Base-by-base conservation (phyloP, 2,113 vertebrate genomes). In the Epinephelus moara region DNA sequence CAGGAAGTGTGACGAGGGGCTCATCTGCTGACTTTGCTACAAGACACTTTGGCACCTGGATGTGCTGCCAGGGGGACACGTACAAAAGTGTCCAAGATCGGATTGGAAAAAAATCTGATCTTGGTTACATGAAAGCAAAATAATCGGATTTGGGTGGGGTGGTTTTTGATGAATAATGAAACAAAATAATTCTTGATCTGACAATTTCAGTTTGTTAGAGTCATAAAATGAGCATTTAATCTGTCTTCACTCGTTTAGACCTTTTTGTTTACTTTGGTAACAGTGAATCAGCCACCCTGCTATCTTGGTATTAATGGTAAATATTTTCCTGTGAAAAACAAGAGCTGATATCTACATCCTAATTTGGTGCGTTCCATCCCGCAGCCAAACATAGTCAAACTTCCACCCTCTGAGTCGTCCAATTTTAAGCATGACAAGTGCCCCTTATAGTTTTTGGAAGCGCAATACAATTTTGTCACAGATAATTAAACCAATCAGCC, bases 401-500 rank as follows among this genome's bases (percentile, higher is more conserved):
- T 14, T 68, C 45, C 57, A 59, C 45, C 62, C 2, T 80, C 25
- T 19, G 75, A 85, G 53, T 88, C 63, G 76, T 84, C 37, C 60
- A 82, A 67, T 85, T 91, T 78, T 78, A 82, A 79, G 71, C 76
- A 81, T 83, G 88, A 89, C 63, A 85, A 78, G 80, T 57, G 50
- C 27, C 66, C 74, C 86, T 82, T 67, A 79, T 78, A 66, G 72
- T 73, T 75, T 77, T 87, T 60, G 60, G 49, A 50, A 81, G 69
- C 4, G 70, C 78, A 88, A 85, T 85, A 81, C 78, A 77, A 75
- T 57, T 78, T 89, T 86, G 87, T 92, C 92, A 86, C 78, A 84
- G 88, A 90, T 91, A 89, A 93, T 91, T 90, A 92, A 87, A 78
- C 56, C 80, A 90, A 85, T 80, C 79, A 88, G 80, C 12, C 82